These are phyloP conservation scores for Drosophila kohkoa DNA, from an alignment of 1,140 invertebrate genomes.

Conservation along the genomic window DNA sequence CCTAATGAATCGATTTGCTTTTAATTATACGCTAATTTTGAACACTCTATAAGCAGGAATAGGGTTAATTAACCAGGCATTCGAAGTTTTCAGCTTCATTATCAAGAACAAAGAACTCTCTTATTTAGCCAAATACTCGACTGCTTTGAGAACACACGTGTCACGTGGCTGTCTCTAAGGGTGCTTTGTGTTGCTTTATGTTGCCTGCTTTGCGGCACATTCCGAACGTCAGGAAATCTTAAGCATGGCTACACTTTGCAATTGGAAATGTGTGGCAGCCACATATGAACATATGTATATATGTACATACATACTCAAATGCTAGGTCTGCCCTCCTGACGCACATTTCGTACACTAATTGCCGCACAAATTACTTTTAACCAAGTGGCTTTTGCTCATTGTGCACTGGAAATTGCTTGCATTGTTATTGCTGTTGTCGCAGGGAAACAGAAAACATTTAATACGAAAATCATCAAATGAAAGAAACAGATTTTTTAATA, in stretches of 20 bases:
- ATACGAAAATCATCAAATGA: conserved; percentile 10
- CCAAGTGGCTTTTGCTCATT: conserved; percentile 60
- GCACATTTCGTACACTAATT: conserved; percentile 52
- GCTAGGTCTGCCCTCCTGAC: conserved; percentile 41
- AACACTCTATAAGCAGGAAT: neutral
- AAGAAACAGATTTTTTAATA: conserved; percentile 24
- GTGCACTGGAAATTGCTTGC: conserved; percentile 60
- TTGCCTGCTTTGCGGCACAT: conserved; percentile 19
- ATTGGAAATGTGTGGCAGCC: conserved; percentile 18
- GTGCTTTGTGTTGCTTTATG: conserved; percentile 1
- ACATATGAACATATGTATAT: neutral
- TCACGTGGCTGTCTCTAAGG: conserved; percentile 27
- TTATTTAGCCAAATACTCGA: neutral
- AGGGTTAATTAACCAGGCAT: neutral
- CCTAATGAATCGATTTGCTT: too few relatives aligned
- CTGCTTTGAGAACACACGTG: neutral
- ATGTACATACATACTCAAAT: neutral
- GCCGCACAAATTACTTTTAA: conserved; percentile 71
- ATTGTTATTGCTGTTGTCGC: conserved; percentile 30
- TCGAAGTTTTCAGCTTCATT: neutral
- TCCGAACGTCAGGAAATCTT: conserved; percentile 31
- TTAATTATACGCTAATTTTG: too few relatives aligned
- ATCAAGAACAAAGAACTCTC: neutral
- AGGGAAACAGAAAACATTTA: conserved; percentile 1
- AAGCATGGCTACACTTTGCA: conserved; percentile 28